phyloP scores from a whole-genome alignment of 2,888 invertebrate genomes.

The Scaptomyza tumidula region DNA sequence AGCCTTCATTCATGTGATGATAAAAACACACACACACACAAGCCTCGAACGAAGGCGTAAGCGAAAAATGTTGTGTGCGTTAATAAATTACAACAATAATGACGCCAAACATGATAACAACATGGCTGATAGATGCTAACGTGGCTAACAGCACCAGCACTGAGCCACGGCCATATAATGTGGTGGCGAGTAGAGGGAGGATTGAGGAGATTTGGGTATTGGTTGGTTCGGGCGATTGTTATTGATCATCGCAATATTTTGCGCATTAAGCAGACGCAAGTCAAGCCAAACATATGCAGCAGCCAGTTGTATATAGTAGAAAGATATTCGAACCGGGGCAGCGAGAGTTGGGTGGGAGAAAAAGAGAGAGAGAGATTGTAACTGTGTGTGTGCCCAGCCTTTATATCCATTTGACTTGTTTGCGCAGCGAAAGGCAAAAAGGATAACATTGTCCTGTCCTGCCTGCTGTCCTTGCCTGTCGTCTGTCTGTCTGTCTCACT shows the following conservation, averaged over 20 bases:
- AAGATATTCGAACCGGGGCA: too few relatives aligned
- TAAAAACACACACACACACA: slow-evolving; percentile 50
- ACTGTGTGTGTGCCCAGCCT: slow-evolving; percentile 31
- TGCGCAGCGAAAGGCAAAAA: slow-evolving; percentile 67
- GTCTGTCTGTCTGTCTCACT: background rate
- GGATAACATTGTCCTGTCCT: slow-evolving; percentile 71
- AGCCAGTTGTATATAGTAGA: slow-evolving; percentile 20
- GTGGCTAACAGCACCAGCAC: slow-evolving; percentile 5
- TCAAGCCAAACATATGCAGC: slow-evolving; percentile 77
- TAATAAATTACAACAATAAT: slow-evolving; percentile 80
- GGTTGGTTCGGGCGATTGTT: slow-evolving; percentile 63
- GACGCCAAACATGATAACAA: slow-evolving; percentile 79
- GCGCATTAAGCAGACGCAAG: slow-evolving; percentile 77
- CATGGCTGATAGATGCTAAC: slow-evolving; percentile 49
- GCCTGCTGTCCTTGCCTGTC: background rate
- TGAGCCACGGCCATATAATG: slow-evolving; percentile 13
- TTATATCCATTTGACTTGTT: slow-evolving; percentile 77
- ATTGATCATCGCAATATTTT: slow-evolving; percentile 80
- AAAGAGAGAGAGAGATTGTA: background rate
- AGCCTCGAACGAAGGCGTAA: slow-evolving; percentile 53
- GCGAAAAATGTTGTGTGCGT: slow-evolving; percentile 75
- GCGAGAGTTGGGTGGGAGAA: background rate
- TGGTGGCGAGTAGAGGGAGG: slow-evolving; percentile 4
- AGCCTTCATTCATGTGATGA: slow-evolving; percentile 55
- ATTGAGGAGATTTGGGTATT: background rate